Base-by-base conservation (phyloP, 2,113 vertebrate genomes). In the Heliornis fulica region DNA sequence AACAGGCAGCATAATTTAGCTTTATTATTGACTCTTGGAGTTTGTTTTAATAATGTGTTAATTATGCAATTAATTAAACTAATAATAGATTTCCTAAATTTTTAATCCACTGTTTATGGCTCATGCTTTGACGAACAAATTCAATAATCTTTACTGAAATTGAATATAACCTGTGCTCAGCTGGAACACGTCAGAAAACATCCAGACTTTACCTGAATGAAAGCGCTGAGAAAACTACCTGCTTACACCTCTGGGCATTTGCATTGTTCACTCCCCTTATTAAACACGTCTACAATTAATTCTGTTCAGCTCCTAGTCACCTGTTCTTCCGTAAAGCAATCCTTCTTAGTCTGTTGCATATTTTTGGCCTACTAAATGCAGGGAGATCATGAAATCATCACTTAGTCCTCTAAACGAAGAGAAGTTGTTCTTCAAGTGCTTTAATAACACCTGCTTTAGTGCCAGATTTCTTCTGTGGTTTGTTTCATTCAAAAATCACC, bases 281-380 rank as follows among this genome's bases (percentile, higher is more conserved):
- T 50, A 81, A 78, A 70, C 70, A 29, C 21, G 12, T n/a, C 23
- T 87, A n/a, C 13, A 41, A 2, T 21, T 72, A 21, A 59, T 87
- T 93, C 15, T 13, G 3, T 45, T 68, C 17, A 9, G 22, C 15
- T 83, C 51, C 21, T 34, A 70, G 32, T 57, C 50, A 65, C 1
- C 45, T 16, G 25, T 51, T 64, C 40, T 43, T 86, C 50, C 28
- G 41, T 32, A 88, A 61, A 82, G 19, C 13, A 63, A 19, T 6
- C n/a, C n/a, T n/a, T 40, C 7, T n/a, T 59, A 41, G 7, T 4
- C 22, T 38, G 7, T 32, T 40, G 48, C 0, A 1, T 54, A 36
- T 22, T 46, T 75, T 83, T 90, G 7, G 48, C 13, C 7, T 70
- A 18, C 20, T 63, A 53, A 61, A 36, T 54, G 70, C 48, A 66